Conservation (phyloP, 2,888 invertebrate species). For the Monochamus alternatus region DNA sequence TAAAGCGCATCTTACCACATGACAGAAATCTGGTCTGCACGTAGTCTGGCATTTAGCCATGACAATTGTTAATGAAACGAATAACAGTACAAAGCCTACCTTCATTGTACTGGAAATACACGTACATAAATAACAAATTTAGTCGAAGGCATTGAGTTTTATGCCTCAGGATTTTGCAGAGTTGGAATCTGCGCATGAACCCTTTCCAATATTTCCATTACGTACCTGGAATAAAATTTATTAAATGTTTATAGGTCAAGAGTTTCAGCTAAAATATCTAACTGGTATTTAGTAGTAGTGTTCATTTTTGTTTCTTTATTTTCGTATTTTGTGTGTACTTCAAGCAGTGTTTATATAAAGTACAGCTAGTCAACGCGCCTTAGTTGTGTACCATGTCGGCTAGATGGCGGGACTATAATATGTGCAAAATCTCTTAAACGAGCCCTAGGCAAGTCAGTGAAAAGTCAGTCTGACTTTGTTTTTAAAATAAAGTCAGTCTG, state of each 20-base stretch:
- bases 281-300: neutral
- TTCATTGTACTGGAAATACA: conserved; percentile 11
- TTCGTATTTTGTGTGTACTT: neutral
- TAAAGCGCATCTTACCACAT: neutral
- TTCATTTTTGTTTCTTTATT: neutral
- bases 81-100: neutral
- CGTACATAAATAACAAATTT: conserved; percentile 7
- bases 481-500: too few species aligned
- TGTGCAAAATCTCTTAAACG: too few species aligned
- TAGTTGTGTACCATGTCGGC: too few species aligned
- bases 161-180: neutral
- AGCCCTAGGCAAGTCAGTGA: too few species aligned
- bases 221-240: too few species aligned
- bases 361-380: too few species aligned
- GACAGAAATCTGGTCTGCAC: neutral
- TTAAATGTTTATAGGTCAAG: neutral
- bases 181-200: neutral
- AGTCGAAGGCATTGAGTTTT: neutral
- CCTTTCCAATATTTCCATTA: too few species aligned
- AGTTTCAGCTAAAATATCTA: neutral
- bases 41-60: neutral
- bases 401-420: too few species aligned
- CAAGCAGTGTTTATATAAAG: too few species aligned
- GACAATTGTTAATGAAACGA: neutral
- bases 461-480: too few species aligned